These are phyloP conservation scores for Somateria mollissima DNA, from an alignment of 2,797 vertebrate genomes.

Conservation along the genomic window DNA sequence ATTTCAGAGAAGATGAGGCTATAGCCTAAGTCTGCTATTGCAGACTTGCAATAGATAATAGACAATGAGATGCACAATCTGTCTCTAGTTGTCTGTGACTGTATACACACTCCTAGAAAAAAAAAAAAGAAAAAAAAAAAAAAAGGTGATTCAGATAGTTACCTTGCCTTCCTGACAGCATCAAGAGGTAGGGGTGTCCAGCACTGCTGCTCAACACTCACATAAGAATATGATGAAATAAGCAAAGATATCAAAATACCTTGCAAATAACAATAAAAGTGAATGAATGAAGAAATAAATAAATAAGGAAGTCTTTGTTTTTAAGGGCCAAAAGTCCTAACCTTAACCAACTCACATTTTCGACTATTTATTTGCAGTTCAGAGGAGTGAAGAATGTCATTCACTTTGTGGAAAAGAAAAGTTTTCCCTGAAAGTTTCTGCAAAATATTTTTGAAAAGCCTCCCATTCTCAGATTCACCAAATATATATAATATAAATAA, in stretches of 20 bases:
- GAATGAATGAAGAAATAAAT: not conserved
- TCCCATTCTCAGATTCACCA: not conserved
- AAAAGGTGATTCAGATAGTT: not conserved
- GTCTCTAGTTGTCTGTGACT: not conserved
- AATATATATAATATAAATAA: not conserved
- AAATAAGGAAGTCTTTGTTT: not conserved
- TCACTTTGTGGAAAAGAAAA: not conserved
- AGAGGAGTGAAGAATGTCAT: accelerated
- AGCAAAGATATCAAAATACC: not conserved
- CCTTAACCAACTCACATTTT: not conserved
- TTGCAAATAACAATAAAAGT: accelerated
- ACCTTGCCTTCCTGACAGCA: not conserved
- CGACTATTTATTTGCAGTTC: not conserved
- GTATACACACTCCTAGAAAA: not conserved
- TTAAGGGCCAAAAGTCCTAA: not conserved
- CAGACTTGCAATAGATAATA: too few species aligned
- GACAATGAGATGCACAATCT: not conserved
- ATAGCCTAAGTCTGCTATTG: not conserved
- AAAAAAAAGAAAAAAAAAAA: not conserved
- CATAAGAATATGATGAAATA: not conserved
- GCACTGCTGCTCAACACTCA: not conserved
- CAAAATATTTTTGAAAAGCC: not conserved
- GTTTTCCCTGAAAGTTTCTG: not conserved
- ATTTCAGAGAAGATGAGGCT: not conserved
- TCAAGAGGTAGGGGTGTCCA: not conserved